Evolutionary conservation across 1,140 invertebrate genomes (phyloP).

Genomic region (Muscidifurax raptorellus): DNA sequence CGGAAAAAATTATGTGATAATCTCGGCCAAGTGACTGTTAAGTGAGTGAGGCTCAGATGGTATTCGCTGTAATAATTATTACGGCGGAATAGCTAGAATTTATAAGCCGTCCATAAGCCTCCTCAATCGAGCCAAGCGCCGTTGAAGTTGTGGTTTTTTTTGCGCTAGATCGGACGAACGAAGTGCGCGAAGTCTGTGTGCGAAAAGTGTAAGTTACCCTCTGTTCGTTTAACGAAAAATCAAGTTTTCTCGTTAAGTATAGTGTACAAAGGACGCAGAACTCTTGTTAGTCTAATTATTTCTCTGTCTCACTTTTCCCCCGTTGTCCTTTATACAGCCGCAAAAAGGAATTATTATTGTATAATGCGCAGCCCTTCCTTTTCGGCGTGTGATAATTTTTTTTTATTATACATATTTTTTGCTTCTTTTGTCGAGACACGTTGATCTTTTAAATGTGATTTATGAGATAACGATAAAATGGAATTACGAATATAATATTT

Average conservation of each 20-base stretch:
- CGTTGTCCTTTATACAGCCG: conserved; percentile 8
- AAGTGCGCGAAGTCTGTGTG: conserved; percentile 37
- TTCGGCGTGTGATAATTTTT: conserved; percentile 36
- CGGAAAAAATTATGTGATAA: conserved; percentile 39
- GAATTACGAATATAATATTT: conserved; percentile 31
- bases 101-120: background rate
- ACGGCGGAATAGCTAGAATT: conserved; percentile 1
- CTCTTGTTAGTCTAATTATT: conserved; percentile 28
- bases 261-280: conserved; percentile 34
- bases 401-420: conserved; percentile 26
- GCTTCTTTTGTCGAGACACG: background rate
- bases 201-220: conserved; percentile 48
- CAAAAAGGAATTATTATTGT: conserved; percentile 25
- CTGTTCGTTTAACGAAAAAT: conserved; percentile 27
- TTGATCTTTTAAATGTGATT: conserved; percentile 48
- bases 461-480: conserved; percentile 32
- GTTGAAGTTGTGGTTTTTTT: conserved; percentile 31
- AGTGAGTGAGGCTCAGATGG: background rate
- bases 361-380: conserved; percentile 13
- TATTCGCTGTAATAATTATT: background rate
- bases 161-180: conserved; percentile 30
- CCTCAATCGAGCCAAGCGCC: background rate
- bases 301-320: conserved; percentile 32
- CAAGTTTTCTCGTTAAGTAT: conserved; percentile 28
- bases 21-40: conserved; percentile 7